phyloP scores from a whole-genome alignment of 2,888 invertebrate species.

The Cryptops parisi region DNA sequence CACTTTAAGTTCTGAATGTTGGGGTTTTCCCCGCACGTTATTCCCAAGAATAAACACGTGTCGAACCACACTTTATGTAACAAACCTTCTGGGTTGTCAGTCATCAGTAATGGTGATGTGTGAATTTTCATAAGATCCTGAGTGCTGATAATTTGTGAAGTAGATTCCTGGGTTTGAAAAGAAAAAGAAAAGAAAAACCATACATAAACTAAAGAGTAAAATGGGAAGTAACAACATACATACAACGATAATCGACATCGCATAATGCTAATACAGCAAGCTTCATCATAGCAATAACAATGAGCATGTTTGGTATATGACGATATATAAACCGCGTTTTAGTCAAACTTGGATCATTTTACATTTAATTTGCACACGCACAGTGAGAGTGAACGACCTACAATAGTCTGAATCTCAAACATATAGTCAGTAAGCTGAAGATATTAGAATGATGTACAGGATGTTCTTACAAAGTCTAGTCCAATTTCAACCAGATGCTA shows the following conservation, averaged over 20 bases:
- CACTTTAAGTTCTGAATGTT: not conserved
- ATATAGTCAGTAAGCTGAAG: too few species aligned
- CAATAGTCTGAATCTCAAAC: too few species aligned
- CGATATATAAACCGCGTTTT: too few species aligned
- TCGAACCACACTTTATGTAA: constrained; percentile 15
- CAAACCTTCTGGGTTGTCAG: constrained; percentile 12
- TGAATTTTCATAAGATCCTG: constrained; percentile 10
- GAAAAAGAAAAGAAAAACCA: not conserved
- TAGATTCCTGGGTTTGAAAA: constrained; percentile 3
- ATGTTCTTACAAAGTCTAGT: too few species aligned
- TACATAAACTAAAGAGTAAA: not conserved
- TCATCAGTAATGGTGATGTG: constrained; percentile 9
- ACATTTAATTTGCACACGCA: too few species aligned
- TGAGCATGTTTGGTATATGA: not conserved
- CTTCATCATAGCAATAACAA: not conserved
- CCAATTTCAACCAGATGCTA: too few species aligned
- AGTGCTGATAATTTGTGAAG: constrained; percentile 6
- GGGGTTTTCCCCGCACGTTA: constrained; percentile 11
- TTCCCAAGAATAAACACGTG: constrained; percentile 4
- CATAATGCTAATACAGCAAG: too few species aligned
- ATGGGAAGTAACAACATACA: not conserved
- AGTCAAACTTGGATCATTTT: too few species aligned
- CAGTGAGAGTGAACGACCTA: too few species aligned
- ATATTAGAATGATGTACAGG: too few species aligned
- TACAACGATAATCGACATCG: not conserved